Conservation (phyloP, 2,113 vertebrate species). For the Tapirus terrestris region DNA sequence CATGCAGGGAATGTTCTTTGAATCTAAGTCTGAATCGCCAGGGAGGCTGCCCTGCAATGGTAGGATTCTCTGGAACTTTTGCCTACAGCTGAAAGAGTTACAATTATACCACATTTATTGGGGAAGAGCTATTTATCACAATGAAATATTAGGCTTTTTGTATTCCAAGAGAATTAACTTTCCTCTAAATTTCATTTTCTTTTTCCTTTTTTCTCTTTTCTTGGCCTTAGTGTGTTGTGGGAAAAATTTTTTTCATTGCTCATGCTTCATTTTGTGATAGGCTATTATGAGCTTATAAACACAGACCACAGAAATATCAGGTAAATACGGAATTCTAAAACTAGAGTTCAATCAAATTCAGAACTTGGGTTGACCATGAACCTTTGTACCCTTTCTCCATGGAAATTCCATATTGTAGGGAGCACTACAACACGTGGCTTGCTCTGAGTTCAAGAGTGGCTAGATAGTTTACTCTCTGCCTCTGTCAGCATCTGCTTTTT, state of each 20-base stretch:
- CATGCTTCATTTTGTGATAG: conserved; percentile 23
- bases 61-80: conserved; percentile 60
- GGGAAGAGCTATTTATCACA: conserved; percentile 40
- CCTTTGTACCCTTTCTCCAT: not conserved
- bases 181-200: conserved; percentile 12
- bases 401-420: not conserved
- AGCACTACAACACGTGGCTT: not conserved
- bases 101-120: conserved; percentile 35
- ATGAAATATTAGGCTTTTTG: not conserved
- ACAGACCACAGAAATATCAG: not conserved
- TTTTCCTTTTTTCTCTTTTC: not conserved
- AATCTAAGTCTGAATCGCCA: conserved; percentile 43
- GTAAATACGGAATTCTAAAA: conserved; percentile 37
- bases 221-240: conserved; percentile 8
- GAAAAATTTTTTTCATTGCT: not conserved
- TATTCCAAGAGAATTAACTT: conserved; percentile 47
- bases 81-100: conserved; percentile 47
- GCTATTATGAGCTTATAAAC: not conserved
- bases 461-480: not conserved
- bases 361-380: not conserved
- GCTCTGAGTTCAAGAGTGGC: not conserved
- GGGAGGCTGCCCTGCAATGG: not conserved
- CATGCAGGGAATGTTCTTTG: conserved; percentile 34
- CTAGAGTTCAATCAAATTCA: not conserved
- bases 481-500: not conserved